Evolutionary conservation across 2,888 invertebrate species (phyloP).

Genomic region (Gnatocerus cornutus): DNA sequence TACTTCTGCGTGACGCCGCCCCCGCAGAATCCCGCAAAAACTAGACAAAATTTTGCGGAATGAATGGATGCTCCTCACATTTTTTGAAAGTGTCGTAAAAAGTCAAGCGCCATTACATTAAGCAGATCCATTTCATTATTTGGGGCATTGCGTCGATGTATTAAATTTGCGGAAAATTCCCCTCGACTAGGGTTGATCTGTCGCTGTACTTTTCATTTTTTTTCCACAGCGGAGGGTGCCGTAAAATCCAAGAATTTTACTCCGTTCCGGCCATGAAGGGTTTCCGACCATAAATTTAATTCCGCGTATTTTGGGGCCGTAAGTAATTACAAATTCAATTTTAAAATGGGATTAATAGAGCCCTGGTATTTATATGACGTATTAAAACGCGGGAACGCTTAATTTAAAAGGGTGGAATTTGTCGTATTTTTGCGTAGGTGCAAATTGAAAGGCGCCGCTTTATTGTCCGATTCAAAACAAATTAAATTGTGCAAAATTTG

Average conservation of each 20-base stretch:
- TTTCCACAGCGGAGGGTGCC: conserved; percentile 7
- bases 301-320: conserved; percentile 33
- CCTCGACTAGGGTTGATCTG: conserved; percentile 1
- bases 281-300: conserved; percentile 43
- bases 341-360: conserved; percentile 45
- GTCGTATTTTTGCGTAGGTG: conserved; percentile 10
- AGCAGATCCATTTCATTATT: conserved; percentile 19
- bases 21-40: conserved; percentile 12
- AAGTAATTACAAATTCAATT: conserved; percentile 49
- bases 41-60: conserved; percentile 4
- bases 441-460: neutral
- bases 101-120: conserved; percentile 2
- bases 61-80: too few species aligned
- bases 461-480: neutral
- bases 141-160: conserved; percentile 18
- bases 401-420: conserved; percentile 40
- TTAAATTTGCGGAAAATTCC: conserved; percentile 26
- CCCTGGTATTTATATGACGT: conserved; percentile 44
- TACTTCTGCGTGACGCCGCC: conserved; percentile 50
- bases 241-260: conserved; percentile 35
- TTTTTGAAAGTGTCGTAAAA: conserved; percentile 13
- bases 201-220: conserved; percentile 22
- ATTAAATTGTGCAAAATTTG: neutral
- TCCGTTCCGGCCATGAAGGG: conserved; percentile 19
- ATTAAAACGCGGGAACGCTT: conserved; percentile 45